Conservation (phyloP, 1,140 invertebrate species). For the Araneus ventricosus region DNA sequence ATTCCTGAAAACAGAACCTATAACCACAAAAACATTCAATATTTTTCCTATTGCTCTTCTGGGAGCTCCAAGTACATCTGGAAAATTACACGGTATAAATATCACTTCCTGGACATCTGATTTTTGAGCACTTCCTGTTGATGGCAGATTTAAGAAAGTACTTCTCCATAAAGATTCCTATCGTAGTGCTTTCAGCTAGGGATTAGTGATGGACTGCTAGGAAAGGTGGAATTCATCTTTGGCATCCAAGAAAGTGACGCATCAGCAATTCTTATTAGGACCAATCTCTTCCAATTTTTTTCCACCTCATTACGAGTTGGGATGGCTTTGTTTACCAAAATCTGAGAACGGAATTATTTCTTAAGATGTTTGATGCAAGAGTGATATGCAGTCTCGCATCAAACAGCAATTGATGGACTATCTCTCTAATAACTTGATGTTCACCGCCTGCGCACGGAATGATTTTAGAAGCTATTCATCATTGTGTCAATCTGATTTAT, state of each 20-base stretch:
- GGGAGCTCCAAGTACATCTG: not conserved
- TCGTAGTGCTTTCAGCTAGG: not conserved
- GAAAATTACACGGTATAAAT: not conserved
- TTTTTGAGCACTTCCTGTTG: not conserved
- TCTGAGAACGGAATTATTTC: not conserved
- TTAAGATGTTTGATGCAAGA: not conserved
- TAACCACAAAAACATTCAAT: too few relatives aligned
- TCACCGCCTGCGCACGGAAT: not conserved
- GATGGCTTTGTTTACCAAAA: conserved; percentile 14
- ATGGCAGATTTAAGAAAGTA: not conserved
- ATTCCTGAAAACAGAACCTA: not conserved
- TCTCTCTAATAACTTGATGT: not conserved
- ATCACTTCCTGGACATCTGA: not conserved
- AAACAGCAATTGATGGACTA: not conserved
- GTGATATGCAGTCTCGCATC: not conserved
- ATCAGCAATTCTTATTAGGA: not conserved
- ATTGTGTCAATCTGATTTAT: not conserved
- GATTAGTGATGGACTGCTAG: not conserved
- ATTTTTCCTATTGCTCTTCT: not conserved
- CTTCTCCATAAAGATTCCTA: not conserved
- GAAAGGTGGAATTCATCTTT: not conserved
- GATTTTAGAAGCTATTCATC: not conserved
- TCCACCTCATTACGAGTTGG: not conserved
- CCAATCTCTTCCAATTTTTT: not conserved
- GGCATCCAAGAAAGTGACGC: not conserved